Base-by-base conservation (phyloP, 2,113 vertebrate species). In the Heliornis fulica region DNA sequence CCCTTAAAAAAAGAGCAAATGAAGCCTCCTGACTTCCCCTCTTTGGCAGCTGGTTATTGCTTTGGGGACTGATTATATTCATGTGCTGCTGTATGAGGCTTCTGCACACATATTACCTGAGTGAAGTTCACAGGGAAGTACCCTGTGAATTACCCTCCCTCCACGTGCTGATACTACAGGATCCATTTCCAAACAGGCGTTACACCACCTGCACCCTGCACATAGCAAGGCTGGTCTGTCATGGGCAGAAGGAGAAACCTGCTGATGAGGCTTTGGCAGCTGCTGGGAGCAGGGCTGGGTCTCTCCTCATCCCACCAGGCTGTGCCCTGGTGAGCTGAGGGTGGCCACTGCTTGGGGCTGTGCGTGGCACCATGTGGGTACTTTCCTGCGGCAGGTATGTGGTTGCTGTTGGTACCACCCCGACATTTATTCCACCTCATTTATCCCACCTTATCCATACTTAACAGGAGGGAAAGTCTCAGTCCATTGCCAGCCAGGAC, bases 111-210 rank as follows among this genome's bases (percentile, higher is more conserved):
- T 36, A 22, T 56, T 31, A 28, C 32, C 46, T 11, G 25, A 31
- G 40, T 20, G 59, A 17, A 45, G 45, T 16, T 87, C 57, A 41
- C 19, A 28, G 46, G 15, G 48, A 77, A 26, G 50, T 36, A n/a
- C n/a, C n/a, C n/a, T n/a, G n/a, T n/a, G n/a, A 56, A 57, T 57
- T 34, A 32, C 32, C 20, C 8, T 15, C 28, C 21, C 63, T 45
- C 68, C 48, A 23, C 0, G 0, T 26, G 21, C 46, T 0, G 2
- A 63, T 31, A 69, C 10, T 36, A 34, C 1, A 0, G 26, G 40
- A 68, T 68, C 31, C 11, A 11, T 38, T 1, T 0, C 53, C 2
- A 4, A 48, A 50, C 9, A 54, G 31, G 22, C 2, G 0, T 32
- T 36, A 23, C 15, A 48, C 25, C 41, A 34, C 22, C 23, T 4